Evolutionary conservation across 1,140 invertebrate species (phyloP).

Genomic region (Macrobrachium nipponense): DNA sequence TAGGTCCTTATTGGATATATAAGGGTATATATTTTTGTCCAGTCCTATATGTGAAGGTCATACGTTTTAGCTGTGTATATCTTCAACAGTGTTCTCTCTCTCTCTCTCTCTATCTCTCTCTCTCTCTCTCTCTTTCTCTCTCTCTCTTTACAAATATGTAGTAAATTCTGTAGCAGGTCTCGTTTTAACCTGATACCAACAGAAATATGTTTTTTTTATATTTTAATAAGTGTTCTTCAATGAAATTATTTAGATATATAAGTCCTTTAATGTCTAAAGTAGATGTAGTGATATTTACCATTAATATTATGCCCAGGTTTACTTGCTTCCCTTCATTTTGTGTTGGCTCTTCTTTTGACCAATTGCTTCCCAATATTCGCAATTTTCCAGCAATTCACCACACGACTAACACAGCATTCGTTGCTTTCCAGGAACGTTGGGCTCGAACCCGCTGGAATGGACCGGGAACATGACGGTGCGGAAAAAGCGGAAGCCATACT

Average conservation of each 20-base stretch:
- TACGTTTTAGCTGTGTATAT: background rate
- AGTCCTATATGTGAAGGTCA: background rate
- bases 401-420: background rate
- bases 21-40: background rate
- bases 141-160: background rate
- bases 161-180: no score
- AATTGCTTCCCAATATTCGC: no score
- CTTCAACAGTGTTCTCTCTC: background rate
- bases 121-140: background rate
- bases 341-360: background rate
- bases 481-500: conserved; percentile 98
- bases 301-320: no score
- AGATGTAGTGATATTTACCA: no score
- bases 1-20: no score
- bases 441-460: conserved; percentile 87
- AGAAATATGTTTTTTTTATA: no score
- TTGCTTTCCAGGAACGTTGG: conserved; percentile 60
- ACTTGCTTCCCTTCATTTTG: background rate
- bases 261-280: no score
- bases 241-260: no score
- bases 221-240: no score
- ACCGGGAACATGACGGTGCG: conserved; percentile 90
- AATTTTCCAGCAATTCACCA: background rate
- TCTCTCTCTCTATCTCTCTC: background rate
- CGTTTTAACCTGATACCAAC: no score